Base-by-base conservation (phyloP, 2,888 invertebrate genomes). In the Trilocha varians region DNA sequence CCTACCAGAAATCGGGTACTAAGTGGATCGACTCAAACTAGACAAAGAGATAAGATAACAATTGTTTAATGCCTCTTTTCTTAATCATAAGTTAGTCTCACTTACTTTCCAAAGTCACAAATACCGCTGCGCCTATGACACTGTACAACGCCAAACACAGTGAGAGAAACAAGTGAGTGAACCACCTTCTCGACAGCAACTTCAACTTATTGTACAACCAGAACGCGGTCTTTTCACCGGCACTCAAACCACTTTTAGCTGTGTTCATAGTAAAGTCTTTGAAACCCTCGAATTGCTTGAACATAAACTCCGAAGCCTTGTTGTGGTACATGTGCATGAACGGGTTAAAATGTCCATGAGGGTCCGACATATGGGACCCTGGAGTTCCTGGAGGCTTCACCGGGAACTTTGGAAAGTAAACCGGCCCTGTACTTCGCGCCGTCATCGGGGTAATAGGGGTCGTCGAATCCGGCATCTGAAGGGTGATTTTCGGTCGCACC, bases 161-260 rank as follows among this genome's bases (percentile, higher is more conserved):
- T 57, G 93, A 89, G 59, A 97, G 87, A 71, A 95, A 95, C 47
- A 95, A 90, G 76, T 96, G 96, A 33, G 96, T 96, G 67, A 96
- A 95, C 95, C 96, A 96, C 63, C 89, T 90, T 60, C 89, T 91
- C 2, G 95, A 95, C 83, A 91, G 90, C 42, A 89, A 80, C 62
- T 92, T 90, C 48, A 95, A 85, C 82, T 92, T 94, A 50, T 91
- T 91, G 66, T 94, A 94, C 47, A 93, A 77, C 89, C 93, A 93
- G 56, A 91, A 92, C 0, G 93, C 93, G 45, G 90, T 88, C 68
- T 93, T 94, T 73, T 95, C 95, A 45, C 95, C 95, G 32, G 91
- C 90, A 73, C 94, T 94, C 50, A 95, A 77, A 16, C 95, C 95
- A 42, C 92, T 91, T 62, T 93, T 94, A 5, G 90, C 90, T 1